Evolutionary conservation across 2,797 vertebrate genomes (phyloP), one percentile per base, ranked within the genome.

Genomic region (Cynopterus sphinx): DNA sequence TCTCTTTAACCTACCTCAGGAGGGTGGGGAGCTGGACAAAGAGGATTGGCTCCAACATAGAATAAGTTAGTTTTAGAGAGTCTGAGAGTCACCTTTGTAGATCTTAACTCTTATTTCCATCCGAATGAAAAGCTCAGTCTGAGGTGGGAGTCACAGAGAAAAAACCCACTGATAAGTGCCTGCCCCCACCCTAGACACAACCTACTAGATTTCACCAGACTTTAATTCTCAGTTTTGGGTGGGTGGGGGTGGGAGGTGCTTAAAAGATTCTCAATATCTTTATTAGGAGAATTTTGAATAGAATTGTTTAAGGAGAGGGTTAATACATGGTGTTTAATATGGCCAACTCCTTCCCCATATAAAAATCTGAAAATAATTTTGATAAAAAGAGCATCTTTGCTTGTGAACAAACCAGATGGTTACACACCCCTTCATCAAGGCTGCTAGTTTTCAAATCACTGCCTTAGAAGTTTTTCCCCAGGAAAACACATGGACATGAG

Each of bases 321-420:
- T 94, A 81, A 94, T 75, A 85, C 16, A 46, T 90, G 84, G 26
- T 89, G 39, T 91, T 96, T 91, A 96, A 91, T 77, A 91, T 65
- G 83, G 77, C 67, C 73, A 92, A 87, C 77, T 95, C 81, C 92
- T 91, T 90, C 75, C 36, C 73, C 87, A 90, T 28, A 78, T 24
- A 88, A 88, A 96, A 97, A 86, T 95, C 95, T 95, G 96, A 97
- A 97, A 97, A 96, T 95, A 93, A 93, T 95, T 92, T 95, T 92
- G 95, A 97, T 96, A 96, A 98, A 97, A 97, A 98, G 96, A 97
- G 96, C 97, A 98, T 53, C 85, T 81, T 68, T 87, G 70, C 87
- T 96, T 87, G 87, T 90, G 95, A 97, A 88, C 87, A 77, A 83
- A 95, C 92, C 97, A 98, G 96, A 97, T 97, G 97, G 97, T 82